Conservation (phyloP, 1,140 invertebrate species). For the Zaprionus tsacasi region DNA sequence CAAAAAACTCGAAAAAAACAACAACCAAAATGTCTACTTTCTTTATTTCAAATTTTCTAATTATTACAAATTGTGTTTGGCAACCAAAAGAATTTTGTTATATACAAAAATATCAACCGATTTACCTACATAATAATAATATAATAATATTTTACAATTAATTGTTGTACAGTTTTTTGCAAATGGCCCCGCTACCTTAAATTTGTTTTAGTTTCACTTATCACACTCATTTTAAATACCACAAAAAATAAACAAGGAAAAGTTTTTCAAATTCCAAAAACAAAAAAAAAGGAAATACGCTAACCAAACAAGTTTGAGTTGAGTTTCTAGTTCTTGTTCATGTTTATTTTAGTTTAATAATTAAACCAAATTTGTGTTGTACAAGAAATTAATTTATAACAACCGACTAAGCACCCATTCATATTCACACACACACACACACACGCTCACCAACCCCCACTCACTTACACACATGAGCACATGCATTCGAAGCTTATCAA, state of each 20-base stretch:
- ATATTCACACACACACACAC: constrained; percentile 37
- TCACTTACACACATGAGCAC: constrained; percentile 39
- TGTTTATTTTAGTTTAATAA: constrained; percentile 58
- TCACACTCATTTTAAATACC: constrained; percentile 29
- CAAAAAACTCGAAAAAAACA: constrained; percentile 29
- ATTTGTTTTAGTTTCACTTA: constrained; percentile 79
- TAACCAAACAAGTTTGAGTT: constrained; percentile 65
- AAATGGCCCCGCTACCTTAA: constrained; percentile 83
- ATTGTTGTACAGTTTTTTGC: constrained; percentile 81
- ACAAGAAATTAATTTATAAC: constrained; percentile 75
- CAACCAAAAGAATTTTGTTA: constrained; percentile 79
- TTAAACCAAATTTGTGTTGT: constrained; percentile 69
- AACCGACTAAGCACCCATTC: constrained; percentile 67
- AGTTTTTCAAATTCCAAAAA: constrained; percentile 19
- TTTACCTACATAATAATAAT: constrained; percentile 39
- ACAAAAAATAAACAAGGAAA: constrained; percentile 28
- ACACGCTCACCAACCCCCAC: constrained; percentile 29
- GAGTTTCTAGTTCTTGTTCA: constrained; percentile 63
- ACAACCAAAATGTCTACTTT: constrained; percentile 30
- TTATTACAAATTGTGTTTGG: constrained; percentile 66
- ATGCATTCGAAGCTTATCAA: constrained; percentile 66
- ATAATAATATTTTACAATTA: constrained; percentile 13
- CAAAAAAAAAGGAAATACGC: constrained; percentile 33
- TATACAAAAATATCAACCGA: constrained; percentile 21
- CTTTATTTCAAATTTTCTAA: constrained; percentile 49